Evolutionary conservation across 2,113 vertebrate genomes (phyloP).

Genomic region (Ctenodactylus gundi): DNA sequence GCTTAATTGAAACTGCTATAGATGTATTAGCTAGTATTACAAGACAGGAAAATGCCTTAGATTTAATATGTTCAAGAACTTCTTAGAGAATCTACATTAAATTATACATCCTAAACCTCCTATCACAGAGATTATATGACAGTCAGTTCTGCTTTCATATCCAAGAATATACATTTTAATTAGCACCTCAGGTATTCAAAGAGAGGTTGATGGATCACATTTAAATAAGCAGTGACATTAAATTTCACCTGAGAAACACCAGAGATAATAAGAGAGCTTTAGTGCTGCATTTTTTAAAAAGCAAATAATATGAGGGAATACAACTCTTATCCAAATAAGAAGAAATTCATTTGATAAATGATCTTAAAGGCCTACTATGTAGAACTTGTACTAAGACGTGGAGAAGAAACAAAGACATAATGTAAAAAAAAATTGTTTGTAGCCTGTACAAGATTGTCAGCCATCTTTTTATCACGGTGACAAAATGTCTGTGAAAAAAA

Average conservation of each 20-base stretch:
- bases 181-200: neutral
- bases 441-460: neutral
- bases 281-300: too few species aligned
- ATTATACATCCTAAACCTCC: neutral
- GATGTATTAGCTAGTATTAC: neutral
- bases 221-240: neutral
- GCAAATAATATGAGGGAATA: neutral
- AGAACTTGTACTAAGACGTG: neutral
- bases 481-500: neutral
- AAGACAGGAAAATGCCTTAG: neutral
- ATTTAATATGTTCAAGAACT: neutral
- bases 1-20: neutral
- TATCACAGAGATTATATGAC: neutral
- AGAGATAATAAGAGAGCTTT: neutral
- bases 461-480: neutral
- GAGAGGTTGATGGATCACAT: neutral
- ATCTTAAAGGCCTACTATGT: neutral
- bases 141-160: neutral
- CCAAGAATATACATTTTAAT: slow-evolving; percentile 18
- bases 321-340: neutral
- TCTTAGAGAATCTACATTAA: neutral
- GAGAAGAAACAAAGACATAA: neutral
- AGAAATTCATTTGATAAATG: neutral
- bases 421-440: neutral
- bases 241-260: neutral